Evolutionary conservation across 1,140 invertebrate species (phyloP).

Genomic region (Phthorimaea operculella): DNA sequence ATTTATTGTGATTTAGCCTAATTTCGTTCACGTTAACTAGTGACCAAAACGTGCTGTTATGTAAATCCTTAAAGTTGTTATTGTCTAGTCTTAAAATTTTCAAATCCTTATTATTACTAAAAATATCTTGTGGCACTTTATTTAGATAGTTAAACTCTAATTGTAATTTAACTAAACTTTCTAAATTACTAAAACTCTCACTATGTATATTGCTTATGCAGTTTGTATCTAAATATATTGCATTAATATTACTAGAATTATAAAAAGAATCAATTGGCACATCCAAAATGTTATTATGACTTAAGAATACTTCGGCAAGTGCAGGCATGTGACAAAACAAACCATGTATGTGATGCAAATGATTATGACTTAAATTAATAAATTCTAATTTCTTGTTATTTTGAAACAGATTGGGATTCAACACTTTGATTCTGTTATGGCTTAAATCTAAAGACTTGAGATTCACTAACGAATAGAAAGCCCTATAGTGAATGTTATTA

Average conservation of each 20-base stretch:
- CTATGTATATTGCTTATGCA: slow-evolving; percentile 58
- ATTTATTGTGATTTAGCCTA: slow-evolving; percentile 49
- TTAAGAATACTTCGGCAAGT: slow-evolving; percentile 81
- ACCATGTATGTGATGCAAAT: slow-evolving; percentile 85
- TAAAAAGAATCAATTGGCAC: slow-evolving; percentile 85
- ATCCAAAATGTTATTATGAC: slow-evolving; percentile 91
- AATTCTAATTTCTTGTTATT: slow-evolving; percentile 79
- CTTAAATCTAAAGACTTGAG: slow-evolving; percentile 88
- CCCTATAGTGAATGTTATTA: slow-evolving; percentile 79
- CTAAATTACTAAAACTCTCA: slow-evolving; percentile 63
- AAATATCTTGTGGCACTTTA: slow-evolving; percentile 64
- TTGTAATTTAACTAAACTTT: slow-evolving; percentile 48
- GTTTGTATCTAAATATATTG: slow-evolving; percentile 59
- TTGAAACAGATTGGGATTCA: slow-evolving; percentile 80
- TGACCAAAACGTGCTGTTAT: slow-evolving; percentile 45
- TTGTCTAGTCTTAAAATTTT: slow-evolving; percentile 59
- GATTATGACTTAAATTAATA: slow-evolving; percentile 89
- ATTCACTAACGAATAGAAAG: slow-evolving; percentile 79
- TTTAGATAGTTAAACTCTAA: slow-evolving; percentile 61
- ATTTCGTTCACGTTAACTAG: slow-evolving; percentile 43
- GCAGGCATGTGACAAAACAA: slow-evolving; percentile 83
- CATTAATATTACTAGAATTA: slow-evolving; percentile 73
- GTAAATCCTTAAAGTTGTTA: slow-evolving; percentile 56
- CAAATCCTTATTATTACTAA: slow-evolving; percentile 55
- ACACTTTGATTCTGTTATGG: slow-evolving; percentile 86